Evolutionary conservation across 1,140 invertebrate species (phyloP).

Genomic region (Reticulitermes speratus): DNA sequence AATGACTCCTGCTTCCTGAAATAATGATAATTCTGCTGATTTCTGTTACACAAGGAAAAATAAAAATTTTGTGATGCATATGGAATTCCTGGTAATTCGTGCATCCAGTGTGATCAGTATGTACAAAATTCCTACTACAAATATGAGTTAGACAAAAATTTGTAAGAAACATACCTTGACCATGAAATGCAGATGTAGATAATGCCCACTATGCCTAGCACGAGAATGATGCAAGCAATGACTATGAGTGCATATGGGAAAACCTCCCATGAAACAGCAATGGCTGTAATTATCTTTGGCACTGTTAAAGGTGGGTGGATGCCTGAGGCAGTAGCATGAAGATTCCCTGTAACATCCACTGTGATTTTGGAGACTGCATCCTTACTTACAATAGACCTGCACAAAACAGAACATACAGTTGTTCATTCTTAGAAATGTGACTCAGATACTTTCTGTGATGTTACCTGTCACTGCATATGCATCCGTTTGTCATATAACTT

Average conservation of each 20-base stretch:
- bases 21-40: no score
- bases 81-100: not conserved
- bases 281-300: conserved; percentile 55
- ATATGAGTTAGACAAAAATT: not conserved
- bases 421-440: not conserved
- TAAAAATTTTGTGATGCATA: no score
- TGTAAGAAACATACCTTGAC: conserved; percentile 65
- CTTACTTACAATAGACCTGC: conserved; percentile 56
- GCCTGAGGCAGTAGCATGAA: conserved; percentile 64
- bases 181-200: conserved; percentile 90
- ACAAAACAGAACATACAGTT: conserved; percentile 35
- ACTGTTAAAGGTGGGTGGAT: conserved; percentile 64
- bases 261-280: conserved; percentile 67
- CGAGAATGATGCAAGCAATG: conserved; percentile 81
- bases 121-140: not conserved
- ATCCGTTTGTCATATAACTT: no score
- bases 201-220: conserved; percentile 81
- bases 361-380: conserved; percentile 62
- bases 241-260: conserved; percentile 85
- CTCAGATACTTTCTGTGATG: no score
- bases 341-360: conserved; percentile 60
- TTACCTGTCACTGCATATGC: no score
- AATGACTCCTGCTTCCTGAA: no score
- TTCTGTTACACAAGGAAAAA: no score
- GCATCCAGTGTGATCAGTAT: not conserved